Evolutionary conservation across 2,113 vertebrate genomes (phyloP), one percentile per base, ranked within the genome.

Genomic region (Thalassarche chlororhynchos): DNA sequence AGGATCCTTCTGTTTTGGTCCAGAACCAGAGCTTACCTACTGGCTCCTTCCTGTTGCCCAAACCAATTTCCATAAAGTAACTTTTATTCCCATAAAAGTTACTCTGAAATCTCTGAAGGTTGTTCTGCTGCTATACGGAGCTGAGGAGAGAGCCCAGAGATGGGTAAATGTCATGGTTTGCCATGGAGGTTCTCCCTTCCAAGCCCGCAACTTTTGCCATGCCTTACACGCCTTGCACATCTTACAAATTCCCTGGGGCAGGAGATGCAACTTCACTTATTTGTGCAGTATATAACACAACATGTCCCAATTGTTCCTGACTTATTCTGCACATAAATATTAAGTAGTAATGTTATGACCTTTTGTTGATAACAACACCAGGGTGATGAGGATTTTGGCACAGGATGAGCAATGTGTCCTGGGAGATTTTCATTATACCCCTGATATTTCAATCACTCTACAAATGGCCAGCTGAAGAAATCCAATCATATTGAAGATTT

Each of bases 401-500:
- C 47, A 80, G 54, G 57, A 69, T 49, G 31, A 89, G 42, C 54
- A 47, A 17, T 6, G 10, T 68, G 57, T 90, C 78, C 75, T 72
- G 65, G 40, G 55, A 62, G 38, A 65, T 84, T 81, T 92, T 81
- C 44, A 38, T 92, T 87, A 62, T 64, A 55, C 15, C 29, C 38
- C 58, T 81, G 69, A 47, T 91, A 70, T 66, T 94, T 94, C 79
- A 87, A 32, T 87, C 77, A 84, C 21, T 71, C 57, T 84, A 61
- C 60, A 87, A 89, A 92, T 11, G 84, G 38, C 51, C 84, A 87
- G 55, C 60, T 91, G 72, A 84, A 92, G 89, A 94, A 92, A 87
- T 62, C 42, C 44, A 61, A 93, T 89, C 32, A 44, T 82, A 64
- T 10, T 82, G 89, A 91, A 75, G 72, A 42, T 38, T 7, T 96